Evolutionary conservation across 2,113 vertebrate species (phyloP), one percentile per base, ranked within the genome.

Genomic region (Psittacula cyanocephala): DNA sequence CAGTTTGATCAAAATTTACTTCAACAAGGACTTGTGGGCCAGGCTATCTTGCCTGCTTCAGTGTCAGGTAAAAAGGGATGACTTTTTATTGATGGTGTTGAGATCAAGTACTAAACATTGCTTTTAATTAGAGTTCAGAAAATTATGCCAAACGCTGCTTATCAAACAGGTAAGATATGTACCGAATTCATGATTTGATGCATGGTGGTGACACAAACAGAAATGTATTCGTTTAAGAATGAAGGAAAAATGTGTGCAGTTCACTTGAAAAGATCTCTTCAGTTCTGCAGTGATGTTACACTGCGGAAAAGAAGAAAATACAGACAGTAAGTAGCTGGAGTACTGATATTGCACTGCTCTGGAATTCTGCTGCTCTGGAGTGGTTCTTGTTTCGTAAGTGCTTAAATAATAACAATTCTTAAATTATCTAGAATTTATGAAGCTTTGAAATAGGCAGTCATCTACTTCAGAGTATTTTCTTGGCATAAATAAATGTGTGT

Each of bases 1-100:
- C 99, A 99, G 82, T 99, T 99, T 64, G 99, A 99, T 64, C 99
- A 99, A 70, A 99, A 96, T 84, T 88, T 99, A 33, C 98, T 99
- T 72, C 99, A 98, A 1, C 98, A 97, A 31, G 98, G 99, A 44
- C 98, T 99, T 15, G 99, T 99, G 79, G 98, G 99, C 68, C 99
- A 99, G 92, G 98, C 99, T 20, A 98, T 99, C 68, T 98, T 99
- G 31, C 99, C 99, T 11, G 98, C 99, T 69, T 99, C 99, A 15
- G 97, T 99, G 97, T 99, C 99, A 98, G 99, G 99, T 99, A 98
- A 97, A 93, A 63, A 75, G 6, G 10, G 37, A 17, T 52, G 80
- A 57, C 4, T 53, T 80, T 50, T 46, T 79, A 17, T 14, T 75
- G 64, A 23, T 44, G 31, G n/a, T 88, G 44, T 70, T 86, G 70